Evolutionary conservation across 2,113 vertebrate genomes (phyloP).

Genomic region (Catharus bicknelli): DNA sequence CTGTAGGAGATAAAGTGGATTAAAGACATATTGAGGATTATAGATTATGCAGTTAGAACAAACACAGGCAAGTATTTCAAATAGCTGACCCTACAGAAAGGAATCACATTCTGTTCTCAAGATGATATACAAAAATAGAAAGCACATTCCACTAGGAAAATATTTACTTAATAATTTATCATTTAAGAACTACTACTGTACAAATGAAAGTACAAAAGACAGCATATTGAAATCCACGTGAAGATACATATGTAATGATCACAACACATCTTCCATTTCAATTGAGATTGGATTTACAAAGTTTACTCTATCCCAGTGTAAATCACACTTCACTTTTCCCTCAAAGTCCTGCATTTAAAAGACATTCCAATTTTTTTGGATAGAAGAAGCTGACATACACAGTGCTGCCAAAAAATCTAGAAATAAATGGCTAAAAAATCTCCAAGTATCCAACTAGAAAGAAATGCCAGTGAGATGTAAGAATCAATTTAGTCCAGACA

Average conservation of each 20-base stretch:
- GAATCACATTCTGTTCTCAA: constrained; percentile 61
- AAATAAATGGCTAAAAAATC: constrained; percentile 23
- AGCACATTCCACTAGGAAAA: constrained; percentile 46
- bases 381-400: background rate
- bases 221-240: background rate
- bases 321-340: background rate
- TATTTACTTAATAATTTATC: constrained; percentile 65
- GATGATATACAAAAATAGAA: constrained; percentile 60
- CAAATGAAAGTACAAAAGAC: constrained; percentile 18
- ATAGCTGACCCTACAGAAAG: constrained; percentile 37
- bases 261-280: background rate
- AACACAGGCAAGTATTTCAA: constrained; percentile 45
- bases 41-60: constrained; percentile 51
- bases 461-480: background rate
- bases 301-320: background rate
- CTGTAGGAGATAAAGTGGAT: constrained; percentile 42
- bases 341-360: background rate
- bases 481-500: constrained; percentile 38
- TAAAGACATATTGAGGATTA: constrained; percentile 64
- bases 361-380: background rate
- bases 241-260: background rate
- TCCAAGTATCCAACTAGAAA: constrained; percentile 8
- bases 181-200: constrained; percentile 41
- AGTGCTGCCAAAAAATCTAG: background rate
- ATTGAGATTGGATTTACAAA: background rate